Evolutionary conservation across 1,140 invertebrate species (phyloP).

Genomic region (Lepidostoma basale): DNA sequence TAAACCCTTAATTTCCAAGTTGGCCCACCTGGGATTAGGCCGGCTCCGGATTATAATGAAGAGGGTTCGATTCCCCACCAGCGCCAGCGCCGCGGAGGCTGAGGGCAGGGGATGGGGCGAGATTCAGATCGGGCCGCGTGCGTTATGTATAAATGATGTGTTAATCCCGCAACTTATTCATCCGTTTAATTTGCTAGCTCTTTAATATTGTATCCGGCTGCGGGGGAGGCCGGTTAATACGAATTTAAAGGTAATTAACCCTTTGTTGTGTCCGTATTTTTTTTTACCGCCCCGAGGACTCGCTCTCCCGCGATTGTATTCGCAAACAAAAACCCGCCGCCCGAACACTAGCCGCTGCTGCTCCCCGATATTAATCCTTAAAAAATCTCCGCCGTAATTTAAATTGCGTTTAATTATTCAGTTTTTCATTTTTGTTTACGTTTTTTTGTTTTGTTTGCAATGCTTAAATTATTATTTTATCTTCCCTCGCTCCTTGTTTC

Average conservation of each 20-base stretch:
- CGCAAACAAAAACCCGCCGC: no score
- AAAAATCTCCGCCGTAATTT: no score
- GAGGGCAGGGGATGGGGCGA: background rate
- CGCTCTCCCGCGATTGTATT: no score
- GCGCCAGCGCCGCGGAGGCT: background rate
- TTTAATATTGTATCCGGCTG: slow-evolving; percentile 1
- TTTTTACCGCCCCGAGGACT: no score
- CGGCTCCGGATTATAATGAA: slow-evolving; percentile 30
- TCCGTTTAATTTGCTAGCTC: background rate
- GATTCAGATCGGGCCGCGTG: background rate
- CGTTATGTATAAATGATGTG: slow-evolving; percentile 9
- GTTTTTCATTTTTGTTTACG: no score
- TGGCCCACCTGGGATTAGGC: slow-evolving; percentile 28
- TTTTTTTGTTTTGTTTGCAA: no score
- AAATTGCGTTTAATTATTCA: no score
- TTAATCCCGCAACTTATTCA: slow-evolving; percentile 15
- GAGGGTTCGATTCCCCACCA: slow-evolving; percentile 18
- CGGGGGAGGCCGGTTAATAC: background rate
- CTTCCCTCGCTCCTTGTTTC: no score
- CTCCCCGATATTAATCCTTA: no score
- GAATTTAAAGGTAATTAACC: slow-evolving; percentile 15
- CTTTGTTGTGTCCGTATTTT: background rate
- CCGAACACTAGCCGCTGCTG: no score
- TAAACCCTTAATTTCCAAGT: slow-evolving; percentile 12
- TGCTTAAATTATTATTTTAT: no score